Conservation (phyloP, 2,797 vertebrate genomes). For the Thamnophis elegans region DNA sequence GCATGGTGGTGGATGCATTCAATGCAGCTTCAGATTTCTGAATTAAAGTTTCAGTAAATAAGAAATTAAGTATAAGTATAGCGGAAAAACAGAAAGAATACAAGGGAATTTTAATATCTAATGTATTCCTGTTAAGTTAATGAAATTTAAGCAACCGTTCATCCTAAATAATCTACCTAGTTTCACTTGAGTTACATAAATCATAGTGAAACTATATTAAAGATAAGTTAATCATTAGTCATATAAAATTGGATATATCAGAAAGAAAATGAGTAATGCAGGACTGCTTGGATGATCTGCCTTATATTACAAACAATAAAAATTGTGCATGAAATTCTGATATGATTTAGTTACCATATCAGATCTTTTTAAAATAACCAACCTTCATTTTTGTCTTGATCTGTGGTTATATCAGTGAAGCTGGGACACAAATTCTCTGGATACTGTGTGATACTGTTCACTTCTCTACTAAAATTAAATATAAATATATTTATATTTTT, state of each 20-base stretch:
- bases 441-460: constrained; percentile 72
- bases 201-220: not conserved
- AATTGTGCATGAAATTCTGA: not conserved
- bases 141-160: not conserved
- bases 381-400: constrained; percentile 84
- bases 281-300: not conserved
- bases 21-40: not conserved
- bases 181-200: not conserved
- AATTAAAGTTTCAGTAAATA: not conserved
- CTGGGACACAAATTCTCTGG: constrained; percentile 77
- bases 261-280: not conserved
- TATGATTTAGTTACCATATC: not conserved
- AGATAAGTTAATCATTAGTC: not conserved
- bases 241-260: not conserved
- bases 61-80: too few species aligned
- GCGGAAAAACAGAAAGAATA: not conserved
- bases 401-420: constrained; percentile 80
- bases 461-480: constrained; percentile 63
- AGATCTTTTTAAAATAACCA: constrained; percentile 41
- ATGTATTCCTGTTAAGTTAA: not conserved
- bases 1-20: not conserved
- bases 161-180: not conserved
- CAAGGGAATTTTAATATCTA: not conserved
- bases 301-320: not conserved
- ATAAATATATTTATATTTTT: constrained; percentile 20